A percentile compares a stretch with the other conserved stretches of the same genome.
phyloP scores from a whole-genome alignment of 2,113 vertebrate genomes.

The Archocentrus centrarchus region DNA sequence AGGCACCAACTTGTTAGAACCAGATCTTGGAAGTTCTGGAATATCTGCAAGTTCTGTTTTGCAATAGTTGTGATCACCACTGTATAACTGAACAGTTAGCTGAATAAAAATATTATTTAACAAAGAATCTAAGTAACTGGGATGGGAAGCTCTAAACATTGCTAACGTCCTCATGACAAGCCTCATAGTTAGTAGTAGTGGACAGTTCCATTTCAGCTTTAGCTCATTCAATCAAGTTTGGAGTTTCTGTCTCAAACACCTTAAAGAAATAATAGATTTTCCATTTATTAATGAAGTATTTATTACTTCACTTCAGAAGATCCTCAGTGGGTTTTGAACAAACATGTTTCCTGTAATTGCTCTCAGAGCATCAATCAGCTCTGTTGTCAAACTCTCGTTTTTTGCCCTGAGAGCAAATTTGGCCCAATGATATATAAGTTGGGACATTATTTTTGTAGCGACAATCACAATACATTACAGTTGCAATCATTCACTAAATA shows the following conservation, averaged over 20 bases:
- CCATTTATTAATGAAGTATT: not conserved
- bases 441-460: not conserved
- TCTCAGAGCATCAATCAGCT: not conserved
- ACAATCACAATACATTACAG: not conserved
- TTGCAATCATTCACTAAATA: not conserved
- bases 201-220: not conserved
- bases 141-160: not conserved
- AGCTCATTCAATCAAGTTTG: not conserved
- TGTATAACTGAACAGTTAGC: not conserved
- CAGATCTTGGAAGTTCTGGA: no score
- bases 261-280: not conserved
- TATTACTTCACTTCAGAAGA: not conserved
- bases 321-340: not conserved
- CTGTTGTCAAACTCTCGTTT: not conserved
- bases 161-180: not conserved
- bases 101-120: not conserved
- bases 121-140: not conserved
- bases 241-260: not conserved
- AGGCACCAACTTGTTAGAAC: no score
- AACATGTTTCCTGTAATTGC: not conserved
- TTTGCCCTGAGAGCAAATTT: not conserved
- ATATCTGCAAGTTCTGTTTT: not conserved
- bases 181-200: not conserved
- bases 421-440: not conserved
- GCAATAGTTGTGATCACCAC: not conserved